phyloP scores from a whole-genome alignment of 2,113 vertebrate species.

The Tachysurus fulvidraco region DNA sequence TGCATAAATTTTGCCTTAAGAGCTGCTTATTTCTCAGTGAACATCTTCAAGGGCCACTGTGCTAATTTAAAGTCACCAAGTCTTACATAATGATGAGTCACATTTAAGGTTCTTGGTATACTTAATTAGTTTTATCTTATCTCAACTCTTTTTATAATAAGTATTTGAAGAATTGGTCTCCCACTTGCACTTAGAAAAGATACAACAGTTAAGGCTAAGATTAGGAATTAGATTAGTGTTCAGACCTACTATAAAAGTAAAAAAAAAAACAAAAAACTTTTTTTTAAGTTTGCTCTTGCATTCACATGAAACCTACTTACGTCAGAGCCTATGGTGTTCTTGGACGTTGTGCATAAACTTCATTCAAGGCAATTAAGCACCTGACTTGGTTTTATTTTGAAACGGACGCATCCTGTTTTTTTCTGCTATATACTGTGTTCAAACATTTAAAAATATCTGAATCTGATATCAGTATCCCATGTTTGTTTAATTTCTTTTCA shows the following conservation, averaged over 20 bases:
- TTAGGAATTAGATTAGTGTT: not conserved
- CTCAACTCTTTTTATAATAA: conserved; percentile 40
- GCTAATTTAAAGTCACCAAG: conserved; percentile 49
- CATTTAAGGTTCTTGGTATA: conserved; percentile 20
- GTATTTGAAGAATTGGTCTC: conserved; percentile 29
- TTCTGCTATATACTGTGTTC: not conserved
- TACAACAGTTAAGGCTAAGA: not conserved
- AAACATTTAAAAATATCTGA: not conserved
- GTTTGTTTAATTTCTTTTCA: not conserved
- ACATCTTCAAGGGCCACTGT: conserved; percentile 25
- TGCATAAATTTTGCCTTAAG: conserved; percentile 14
- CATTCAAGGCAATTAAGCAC: not conserved
- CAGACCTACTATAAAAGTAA: not conserved
- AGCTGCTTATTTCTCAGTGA: conserved; percentile 9
- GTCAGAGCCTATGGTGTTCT: not conserved
- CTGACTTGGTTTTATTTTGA: not conserved
- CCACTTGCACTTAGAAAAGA: not conserved
- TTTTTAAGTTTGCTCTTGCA: not conserved
- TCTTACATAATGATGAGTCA: conserved; percentile 46
- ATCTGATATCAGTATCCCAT: not conserved
- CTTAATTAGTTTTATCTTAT: not conserved
- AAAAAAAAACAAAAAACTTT: no score
- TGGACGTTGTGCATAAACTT: not conserved
- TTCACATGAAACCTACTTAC: not conserved
- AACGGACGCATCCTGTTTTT: not conserved